Evolutionary conservation across 2,113 vertebrate species (phyloP).

Genomic region (Falco punctatus): DNA sequence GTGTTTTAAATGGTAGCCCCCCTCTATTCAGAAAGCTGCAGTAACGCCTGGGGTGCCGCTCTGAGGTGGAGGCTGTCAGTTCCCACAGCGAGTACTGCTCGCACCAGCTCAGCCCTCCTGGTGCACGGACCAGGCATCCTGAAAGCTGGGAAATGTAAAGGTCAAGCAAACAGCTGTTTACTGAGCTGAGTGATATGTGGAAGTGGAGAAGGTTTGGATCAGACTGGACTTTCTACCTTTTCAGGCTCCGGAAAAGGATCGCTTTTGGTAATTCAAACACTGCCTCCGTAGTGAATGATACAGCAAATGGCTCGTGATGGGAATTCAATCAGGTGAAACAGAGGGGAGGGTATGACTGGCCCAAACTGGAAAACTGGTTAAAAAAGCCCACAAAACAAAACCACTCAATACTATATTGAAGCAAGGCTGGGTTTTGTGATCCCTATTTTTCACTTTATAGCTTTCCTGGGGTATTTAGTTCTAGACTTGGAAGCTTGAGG

Average conservation of each 20-base stretch:
- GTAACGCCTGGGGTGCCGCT: accelerated
- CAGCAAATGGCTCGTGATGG: background rate
- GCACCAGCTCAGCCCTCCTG: accelerated
- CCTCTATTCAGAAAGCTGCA: background rate
- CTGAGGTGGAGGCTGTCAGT: background rate
- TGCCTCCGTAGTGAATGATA: accelerated
- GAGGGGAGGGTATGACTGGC: background rate
- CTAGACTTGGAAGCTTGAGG: background rate
- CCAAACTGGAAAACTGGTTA: background rate
- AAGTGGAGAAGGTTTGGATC: background rate
- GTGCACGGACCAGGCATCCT: background rate
- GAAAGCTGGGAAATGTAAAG: background rate
- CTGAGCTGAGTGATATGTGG: background rate
- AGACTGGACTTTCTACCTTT: background rate
- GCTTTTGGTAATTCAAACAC: background rate
- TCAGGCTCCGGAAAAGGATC: background rate
- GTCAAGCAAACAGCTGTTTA: background rate
- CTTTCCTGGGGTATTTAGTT: background rate
- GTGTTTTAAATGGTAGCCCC: background rate
- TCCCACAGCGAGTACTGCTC: background rate
- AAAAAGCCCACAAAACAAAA: background rate
- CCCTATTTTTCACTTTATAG: background rate
- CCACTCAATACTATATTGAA: background rate
- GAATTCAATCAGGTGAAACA: background rate
- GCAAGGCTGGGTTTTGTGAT: background rate